Conservation (phyloP, 2,888 invertebrate genomes). For the Masnerella sp. region DNA sequence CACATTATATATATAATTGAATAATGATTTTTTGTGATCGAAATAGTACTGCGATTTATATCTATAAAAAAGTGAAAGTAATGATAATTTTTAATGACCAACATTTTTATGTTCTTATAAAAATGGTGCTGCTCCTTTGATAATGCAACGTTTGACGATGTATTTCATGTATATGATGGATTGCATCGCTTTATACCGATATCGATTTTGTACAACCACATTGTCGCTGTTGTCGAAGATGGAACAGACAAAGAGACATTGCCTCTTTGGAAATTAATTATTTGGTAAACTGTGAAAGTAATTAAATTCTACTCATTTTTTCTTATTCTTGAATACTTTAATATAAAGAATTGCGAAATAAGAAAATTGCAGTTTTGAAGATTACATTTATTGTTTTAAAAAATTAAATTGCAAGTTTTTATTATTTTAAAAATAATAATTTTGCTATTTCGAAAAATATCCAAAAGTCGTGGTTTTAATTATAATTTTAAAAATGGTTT, state of each 20-base stretch:
- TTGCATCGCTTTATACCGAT: conserved; percentile 69
- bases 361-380: too few relatives aligned
- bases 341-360: neutral
- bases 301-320: neutral
- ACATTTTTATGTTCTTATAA: too few relatives aligned
- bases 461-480: too few relatives aligned
- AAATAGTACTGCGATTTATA: too few relatives aligned
- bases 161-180: conserved; percentile 67
- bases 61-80: too few relatives aligned
- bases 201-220: conserved; percentile 58
- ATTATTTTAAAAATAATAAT: too few relatives aligned
- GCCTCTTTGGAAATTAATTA: conserved; percentile 63
- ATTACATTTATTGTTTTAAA: too few relatives aligned
- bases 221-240: conserved; percentile 60
- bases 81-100: too few relatives aligned
- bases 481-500: too few relatives aligned
- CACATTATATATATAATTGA: neutral
- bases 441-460: too few relatives aligned
- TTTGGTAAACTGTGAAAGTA: conserved; percentile 64
- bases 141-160: conserved; percentile 64
- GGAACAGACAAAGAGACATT: conserved; percentile 56
- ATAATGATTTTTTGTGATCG: neutral
- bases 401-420: too few relatives aligned
- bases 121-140: conserved; percentile 58
- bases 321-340: conserved; percentile 62